A percentile compares a stretch with the other conserved stretches of the same genome.
These are phyloP conservation scores for Marronus borbonicus DNA, from an alignment of 2,888 invertebrate species.

Conservation along the genomic window DNA sequence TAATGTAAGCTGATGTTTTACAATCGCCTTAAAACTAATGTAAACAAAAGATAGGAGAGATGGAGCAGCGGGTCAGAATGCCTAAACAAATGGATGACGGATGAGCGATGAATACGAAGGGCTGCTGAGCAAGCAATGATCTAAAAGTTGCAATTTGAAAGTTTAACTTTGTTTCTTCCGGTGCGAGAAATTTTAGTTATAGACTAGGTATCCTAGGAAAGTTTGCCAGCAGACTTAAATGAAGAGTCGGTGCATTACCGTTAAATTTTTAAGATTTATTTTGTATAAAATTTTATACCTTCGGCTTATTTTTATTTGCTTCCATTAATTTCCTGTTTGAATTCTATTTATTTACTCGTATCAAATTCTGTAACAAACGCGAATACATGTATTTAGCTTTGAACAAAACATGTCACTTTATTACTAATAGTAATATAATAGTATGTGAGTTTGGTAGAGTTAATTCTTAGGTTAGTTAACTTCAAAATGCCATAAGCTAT, in stretches of 20 bases:
- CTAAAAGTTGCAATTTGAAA: constrained; percentile 13
- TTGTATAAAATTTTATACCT: background rate
- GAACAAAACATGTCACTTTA: too few species aligned
- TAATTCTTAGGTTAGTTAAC: too few species aligned
- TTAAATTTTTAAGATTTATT: background rate
- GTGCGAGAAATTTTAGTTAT: constrained; percentile 16
- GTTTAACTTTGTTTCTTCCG: constrained; percentile 16
- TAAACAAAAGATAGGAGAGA: background rate
- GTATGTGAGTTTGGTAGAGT: too few species aligned
- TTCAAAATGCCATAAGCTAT: too few species aligned
- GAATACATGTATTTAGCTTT: too few species aligned
- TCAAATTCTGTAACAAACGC: too few species aligned
- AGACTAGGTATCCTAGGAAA: background rate
- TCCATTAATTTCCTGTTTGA: too few species aligned
- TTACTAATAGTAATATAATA: too few species aligned
- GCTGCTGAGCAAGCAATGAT: background rate
- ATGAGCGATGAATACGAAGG: constrained; percentile 1
- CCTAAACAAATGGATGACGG: background rate
- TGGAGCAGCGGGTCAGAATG: background rate
- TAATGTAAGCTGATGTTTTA: background rate
- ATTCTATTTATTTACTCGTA: too few species aligned
- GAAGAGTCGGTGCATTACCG: background rate
- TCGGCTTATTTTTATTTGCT: background rate
- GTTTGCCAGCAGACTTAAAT: background rate
- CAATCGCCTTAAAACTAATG: background rate